These are phyloP conservation scores for Aporophyla lueneburgensis DNA, from an alignment of 2,888 invertebrate genomes.

Conservation along the genomic window DNA sequence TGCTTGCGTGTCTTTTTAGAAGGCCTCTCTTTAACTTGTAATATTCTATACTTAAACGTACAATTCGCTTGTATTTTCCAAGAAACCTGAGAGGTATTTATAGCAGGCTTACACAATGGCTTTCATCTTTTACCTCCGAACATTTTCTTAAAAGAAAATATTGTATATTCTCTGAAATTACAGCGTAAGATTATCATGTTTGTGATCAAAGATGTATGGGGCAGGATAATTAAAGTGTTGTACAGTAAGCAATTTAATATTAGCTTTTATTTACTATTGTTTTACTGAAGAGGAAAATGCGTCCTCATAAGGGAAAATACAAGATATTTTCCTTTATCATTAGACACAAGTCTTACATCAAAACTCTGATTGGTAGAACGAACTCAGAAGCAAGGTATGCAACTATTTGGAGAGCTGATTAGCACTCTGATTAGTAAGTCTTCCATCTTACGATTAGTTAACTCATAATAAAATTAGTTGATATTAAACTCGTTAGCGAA, in stretches of 20 bases:
- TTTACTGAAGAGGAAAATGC: not conserved
- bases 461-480: not conserved
- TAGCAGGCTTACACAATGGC: constrained; percentile 33
- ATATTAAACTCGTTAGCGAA: not conserved
- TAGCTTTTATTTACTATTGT: not conserved
- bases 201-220: constrained; percentile 52
- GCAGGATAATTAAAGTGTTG: constrained; percentile 36
- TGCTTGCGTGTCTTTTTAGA: not conserved
- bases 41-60: not conserved
- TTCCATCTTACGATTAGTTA: not conserved
- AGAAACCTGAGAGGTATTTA: constrained; percentile 19
- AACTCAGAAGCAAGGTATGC: not conserved
- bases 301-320: not conserved
- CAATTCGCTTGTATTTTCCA: constrained; percentile 3
- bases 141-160: constrained; percentile 23
- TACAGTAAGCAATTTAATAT: constrained; percentile 19
- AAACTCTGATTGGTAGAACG: not conserved
- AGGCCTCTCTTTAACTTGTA: not conserved
- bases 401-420: too few relatives aligned
- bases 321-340: not conserved
- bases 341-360: not conserved
- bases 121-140: constrained; percentile 22
- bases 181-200: constrained; percentile 30
- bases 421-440: not conserved
- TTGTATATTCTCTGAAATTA: constrained; percentile 41